Conservation (phyloP, 2,888 invertebrate species). For the Zaprionus obscuricornis region DNA sequence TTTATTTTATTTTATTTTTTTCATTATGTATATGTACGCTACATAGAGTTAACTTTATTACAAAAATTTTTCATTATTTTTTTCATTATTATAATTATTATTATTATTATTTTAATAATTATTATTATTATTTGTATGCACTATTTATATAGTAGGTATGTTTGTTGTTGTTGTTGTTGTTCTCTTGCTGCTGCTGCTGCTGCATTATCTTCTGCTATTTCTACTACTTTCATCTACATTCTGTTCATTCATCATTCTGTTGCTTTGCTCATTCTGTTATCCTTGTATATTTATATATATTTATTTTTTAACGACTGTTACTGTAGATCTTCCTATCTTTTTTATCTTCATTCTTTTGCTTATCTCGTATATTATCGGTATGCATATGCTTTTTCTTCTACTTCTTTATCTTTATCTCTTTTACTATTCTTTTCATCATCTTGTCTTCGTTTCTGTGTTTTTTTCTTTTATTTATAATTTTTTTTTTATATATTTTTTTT, state of each 20-base stretch:
- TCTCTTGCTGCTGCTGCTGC: slow-evolving; percentile 20
- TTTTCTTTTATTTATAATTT: slow-evolving; percentile 9
- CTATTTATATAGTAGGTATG: slow-evolving; percentile 67
- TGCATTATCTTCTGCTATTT: slow-evolving; percentile 24
- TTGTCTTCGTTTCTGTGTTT: slow-evolving; percentile 1
- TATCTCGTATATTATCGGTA: slow-evolving; percentile 47
- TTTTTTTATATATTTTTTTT: slow-evolving; percentile 39
- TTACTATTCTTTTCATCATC: not conserved
- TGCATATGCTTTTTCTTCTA: slow-evolving; percentile 23
- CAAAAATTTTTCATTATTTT: slow-evolving; percentile 71
- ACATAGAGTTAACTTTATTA: slow-evolving; percentile 77
- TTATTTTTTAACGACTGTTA: too few species aligned
- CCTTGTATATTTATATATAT: slow-evolving; percentile 39
- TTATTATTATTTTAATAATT: slow-evolving; percentile 59
- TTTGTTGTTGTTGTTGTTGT: slow-evolving; percentile 56
- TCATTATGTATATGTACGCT: slow-evolving; percentile 62
- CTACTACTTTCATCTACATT: not conserved
- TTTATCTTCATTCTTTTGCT: slow-evolving; percentile 27
- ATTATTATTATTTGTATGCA: slow-evolving; percentile 74
- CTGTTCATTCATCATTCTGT: slow-evolving; percentile 2
- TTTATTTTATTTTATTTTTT: too few species aligned
- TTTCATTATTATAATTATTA: too few species aligned
- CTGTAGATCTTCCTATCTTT: too few species aligned
- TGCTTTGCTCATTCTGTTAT: slow-evolving; percentile 25
- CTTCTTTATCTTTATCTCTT: not conserved